A percentile compares a stretch with the other conserved stretches of the same genome.
Evolutionary conservation across 2,888 invertebrate species (phyloP).

Genomic region (Oxyteleia sp.): DNA sequence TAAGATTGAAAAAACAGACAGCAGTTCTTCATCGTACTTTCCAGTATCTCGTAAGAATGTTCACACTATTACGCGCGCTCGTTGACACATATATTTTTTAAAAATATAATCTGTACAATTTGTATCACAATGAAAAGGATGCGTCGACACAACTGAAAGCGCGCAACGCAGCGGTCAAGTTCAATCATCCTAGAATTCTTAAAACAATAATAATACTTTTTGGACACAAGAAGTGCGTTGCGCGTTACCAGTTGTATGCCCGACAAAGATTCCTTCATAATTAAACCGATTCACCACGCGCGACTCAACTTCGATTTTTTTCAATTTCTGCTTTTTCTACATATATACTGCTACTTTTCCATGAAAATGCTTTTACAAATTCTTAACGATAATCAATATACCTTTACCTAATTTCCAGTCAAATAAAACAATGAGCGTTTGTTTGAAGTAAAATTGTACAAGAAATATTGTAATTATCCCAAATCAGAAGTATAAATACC

Average conservation of each 20-base stretch:
- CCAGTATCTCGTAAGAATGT: background rate
- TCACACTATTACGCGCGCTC: background rate
- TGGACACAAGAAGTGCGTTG: background rate
- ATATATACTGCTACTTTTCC: too few relatives aligned
- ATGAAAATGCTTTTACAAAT: too few relatives aligned
- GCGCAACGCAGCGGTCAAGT: background rate
- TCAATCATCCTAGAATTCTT: conserved; percentile 12
- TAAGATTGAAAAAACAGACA: conserved; percentile 22
- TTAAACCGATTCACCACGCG: background rate
- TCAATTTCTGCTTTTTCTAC: too few relatives aligned
- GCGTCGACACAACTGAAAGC: background rate
- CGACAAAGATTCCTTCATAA: conserved; percentile 4
- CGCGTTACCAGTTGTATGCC: background rate
- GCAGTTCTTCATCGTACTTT: conserved; percentile 7
- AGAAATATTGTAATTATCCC: too few relatives aligned
- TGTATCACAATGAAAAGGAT: conserved; percentile 17
- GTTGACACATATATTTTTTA: conserved; percentile 19
- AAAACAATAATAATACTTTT: conserved; percentile 30
- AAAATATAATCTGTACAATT: conserved; percentile 25
- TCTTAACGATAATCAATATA: too few relatives aligned
- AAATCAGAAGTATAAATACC: too few relatives aligned
- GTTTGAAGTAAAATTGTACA: too few relatives aligned
- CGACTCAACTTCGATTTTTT: background rate
- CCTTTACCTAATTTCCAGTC: too few relatives aligned
- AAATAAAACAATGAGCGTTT: too few relatives aligned